Percentiles rank a stretch among this genome's conserved stretches.
These are phyloP conservation scores for Chrysolina oricalcia DNA, from an alignment of 2,888 invertebrate species.

Conservation along the genomic window DNA sequence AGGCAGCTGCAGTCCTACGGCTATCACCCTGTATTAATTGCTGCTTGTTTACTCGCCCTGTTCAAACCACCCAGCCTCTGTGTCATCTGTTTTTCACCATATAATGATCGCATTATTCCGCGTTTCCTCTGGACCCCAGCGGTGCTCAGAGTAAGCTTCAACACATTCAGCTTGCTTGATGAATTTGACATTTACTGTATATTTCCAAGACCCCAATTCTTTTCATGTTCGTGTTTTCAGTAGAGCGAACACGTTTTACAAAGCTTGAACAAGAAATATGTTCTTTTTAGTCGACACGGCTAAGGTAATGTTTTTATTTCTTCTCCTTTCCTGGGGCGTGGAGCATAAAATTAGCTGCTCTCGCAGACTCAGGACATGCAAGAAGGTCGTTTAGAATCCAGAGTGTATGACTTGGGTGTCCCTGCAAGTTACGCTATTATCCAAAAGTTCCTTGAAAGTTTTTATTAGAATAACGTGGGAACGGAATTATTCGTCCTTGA, in stretches of 20 bases:
- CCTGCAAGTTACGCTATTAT: slow-evolving; percentile 64
- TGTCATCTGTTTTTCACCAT: not conserved
- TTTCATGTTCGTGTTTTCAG: slow-evolving; percentile 26
- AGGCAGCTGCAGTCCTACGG: too few species aligned
- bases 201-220: slow-evolving; percentile 24
- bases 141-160: not conserved
- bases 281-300: slow-evolving; percentile 55
- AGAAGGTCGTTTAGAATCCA: slow-evolving; percentile 64
- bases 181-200: slow-evolving; percentile 28
- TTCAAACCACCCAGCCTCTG: too few species aligned
- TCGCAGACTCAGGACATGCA: slow-evolving; percentile 62
- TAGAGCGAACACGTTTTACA: slow-evolving; percentile 38
- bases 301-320: slow-evolving; percentile 57
- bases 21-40: too few species aligned
- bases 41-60: too few species aligned
- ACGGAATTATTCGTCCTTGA: slow-evolving; percentile 51
- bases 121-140: not conserved
- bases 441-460: slow-evolving; percentile 54
- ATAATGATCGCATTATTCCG: not conserved
- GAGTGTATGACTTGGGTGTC: slow-evolving; percentile 65
- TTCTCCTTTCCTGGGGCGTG: slow-evolving; percentile 59
- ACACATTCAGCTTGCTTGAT: slow-evolving; percentile 27
- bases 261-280: slow-evolving; percentile 57
- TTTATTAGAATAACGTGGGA: slow-evolving; percentile 49
- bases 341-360: slow-evolving; percentile 64